Evolutionary conservation across 2,113 vertebrate genomes (phyloP).

Genomic region (Oenanthe oenanthe): DNA sequence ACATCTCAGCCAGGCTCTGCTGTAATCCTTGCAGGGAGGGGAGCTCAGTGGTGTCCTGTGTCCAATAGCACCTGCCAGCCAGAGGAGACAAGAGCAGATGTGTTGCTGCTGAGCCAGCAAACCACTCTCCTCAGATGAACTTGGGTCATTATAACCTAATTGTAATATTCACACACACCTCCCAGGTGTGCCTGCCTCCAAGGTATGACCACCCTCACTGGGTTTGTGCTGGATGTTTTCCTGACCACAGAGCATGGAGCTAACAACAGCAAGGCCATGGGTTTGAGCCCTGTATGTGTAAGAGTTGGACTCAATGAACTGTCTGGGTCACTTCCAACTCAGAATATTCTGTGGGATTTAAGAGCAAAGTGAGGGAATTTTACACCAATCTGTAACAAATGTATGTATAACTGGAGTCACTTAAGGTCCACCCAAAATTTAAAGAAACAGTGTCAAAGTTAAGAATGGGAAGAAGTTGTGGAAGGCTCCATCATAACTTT

Average conservation of each 20-base stretch:
- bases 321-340: neutral
- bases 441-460: neutral
- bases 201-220: neutral
- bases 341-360: neutral
- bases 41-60: fast-evolving
- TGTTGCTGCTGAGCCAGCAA: neutral
- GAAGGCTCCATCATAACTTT: neutral
- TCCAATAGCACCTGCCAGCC: neutral
- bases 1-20: neutral
- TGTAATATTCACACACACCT: neutral
- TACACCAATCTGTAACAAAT: neutral
- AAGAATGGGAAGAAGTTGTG: neutral
- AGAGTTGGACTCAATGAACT: neutral
- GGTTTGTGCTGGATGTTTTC: neutral
- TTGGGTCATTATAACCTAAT: neutral
- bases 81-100: neutral
- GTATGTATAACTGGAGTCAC: neutral
- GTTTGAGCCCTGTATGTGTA: neutral
- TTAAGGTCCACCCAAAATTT: neutral
- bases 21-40: neutral
- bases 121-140: fast-evolving
- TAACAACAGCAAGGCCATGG: fast-evolving
- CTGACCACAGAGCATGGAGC: neutral
- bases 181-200: neutral
- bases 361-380: neutral